Base-by-base conservation (phyloP, 2,113 vertebrate species). In the Lipotes vexillifer region DNA sequence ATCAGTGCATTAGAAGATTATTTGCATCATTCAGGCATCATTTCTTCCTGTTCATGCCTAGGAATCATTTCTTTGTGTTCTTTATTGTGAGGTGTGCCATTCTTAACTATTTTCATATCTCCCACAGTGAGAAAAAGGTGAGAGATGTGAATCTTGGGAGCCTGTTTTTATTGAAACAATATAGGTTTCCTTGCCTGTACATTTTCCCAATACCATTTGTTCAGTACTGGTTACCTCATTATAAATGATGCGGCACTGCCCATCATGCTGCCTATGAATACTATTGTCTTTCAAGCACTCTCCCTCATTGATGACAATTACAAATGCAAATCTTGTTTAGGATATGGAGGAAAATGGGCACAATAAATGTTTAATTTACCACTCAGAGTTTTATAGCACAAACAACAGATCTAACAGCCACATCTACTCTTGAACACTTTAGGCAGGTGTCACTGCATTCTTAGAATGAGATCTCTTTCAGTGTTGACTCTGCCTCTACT, bases 401-500 rank as follows among this genome's bases (percentile, higher is more conserved):
- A 57, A 18, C 8, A 49, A 20, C 0, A 46, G 11, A 63, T 15
- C 15, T 80, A 38, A 36, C 36, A 74, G 57, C 13, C 10, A 21
- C 7, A 21, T 31, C 2, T 66, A 59, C 78, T 78, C 38, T 80
- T 81, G 31, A 61, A 72, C 15, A 27, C 5, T 12, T 84, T 9
- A 72, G 21, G 10, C 23, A 33, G 33, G 11, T 5, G 33, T 66
- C 25, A 38, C 4, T 31, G 25, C 1, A n/a, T 68, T 57, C 15
- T 23, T 65, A 49, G 41, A 44, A 59, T 27, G 6, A 46, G 14
- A 33, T 36, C 5, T 90, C 46, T 72, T 44, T 59, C 13, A 18
- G 0, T 15, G 9, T 81, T 69, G 25, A 69, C 20, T 21, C 0
- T 5, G 41, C 3, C 0, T 78, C 65, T 36, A 0, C 29, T 82